These are phyloP conservation scores for Catamblyrhynchus diadema DNA, from an alignment of 2,797 vertebrate genomes.

Conservation along the genomic window DNA sequence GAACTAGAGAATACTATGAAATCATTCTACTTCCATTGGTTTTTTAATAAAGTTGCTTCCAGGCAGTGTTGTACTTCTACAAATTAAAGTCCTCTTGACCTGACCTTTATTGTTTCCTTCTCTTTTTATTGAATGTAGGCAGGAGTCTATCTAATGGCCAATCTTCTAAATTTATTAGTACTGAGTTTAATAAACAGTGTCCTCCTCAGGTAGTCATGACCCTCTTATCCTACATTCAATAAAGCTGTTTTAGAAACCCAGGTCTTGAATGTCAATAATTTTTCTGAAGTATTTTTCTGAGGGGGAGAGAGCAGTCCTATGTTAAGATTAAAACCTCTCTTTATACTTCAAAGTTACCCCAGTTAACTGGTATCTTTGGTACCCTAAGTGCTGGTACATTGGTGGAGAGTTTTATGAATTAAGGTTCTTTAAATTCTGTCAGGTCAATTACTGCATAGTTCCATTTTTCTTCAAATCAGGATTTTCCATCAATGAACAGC, in stretches of 20 bases:
- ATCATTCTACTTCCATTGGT: background rate
- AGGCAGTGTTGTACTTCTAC: background rate
- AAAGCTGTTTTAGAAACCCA: background rate
- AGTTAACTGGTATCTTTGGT: background rate
- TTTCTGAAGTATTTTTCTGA: background rate
- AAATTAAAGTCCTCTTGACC: background rate
- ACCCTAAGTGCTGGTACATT: background rate
- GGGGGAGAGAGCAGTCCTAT: background rate
- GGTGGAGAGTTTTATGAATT: background rate
- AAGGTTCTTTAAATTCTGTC: background rate
- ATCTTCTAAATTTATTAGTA: background rate
- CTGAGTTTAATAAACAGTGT: background rate
- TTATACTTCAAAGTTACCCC: background rate
- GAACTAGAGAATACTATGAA: background rate
- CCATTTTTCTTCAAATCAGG: background rate
- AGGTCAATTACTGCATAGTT: background rate
- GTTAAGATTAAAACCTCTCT: background rate
- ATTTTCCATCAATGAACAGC: background rate
- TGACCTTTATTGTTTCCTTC: background rate
- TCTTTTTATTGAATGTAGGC: background rate
- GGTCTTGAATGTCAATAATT: background rate
- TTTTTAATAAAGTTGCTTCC: background rate
- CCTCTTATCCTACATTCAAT: background rate
- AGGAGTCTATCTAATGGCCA: background rate
- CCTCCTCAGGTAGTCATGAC: background rate